A percentile compares a stretch with the other conserved stretches of the same genome.
phyloP scores from a whole-genome alignment of 2,888 invertebrate genomes.

The Eupithecia vulgata region DNA sequence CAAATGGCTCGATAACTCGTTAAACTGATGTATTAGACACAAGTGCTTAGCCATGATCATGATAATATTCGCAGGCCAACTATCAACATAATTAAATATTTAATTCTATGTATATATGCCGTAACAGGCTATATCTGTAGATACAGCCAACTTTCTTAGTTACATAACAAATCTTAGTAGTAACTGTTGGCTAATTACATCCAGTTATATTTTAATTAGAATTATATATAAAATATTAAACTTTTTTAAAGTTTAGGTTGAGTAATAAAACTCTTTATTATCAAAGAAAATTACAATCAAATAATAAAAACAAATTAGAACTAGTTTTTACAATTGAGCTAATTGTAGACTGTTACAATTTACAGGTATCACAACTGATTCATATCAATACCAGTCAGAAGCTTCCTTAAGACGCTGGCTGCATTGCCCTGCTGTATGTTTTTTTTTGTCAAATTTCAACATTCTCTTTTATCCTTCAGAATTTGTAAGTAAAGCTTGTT shows the following conservation, averaged over 20 bases:
- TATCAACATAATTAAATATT: neutral
- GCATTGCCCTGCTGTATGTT: too few species aligned
- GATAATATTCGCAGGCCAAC: conserved; percentile 36
- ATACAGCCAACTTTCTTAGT: neutral
- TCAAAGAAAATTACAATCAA: too few species aligned
- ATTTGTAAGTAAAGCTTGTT: neutral
- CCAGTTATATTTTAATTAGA: neutral
- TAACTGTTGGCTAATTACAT: neutral
- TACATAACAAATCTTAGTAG: neutral
- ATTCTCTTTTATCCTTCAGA: neutral
- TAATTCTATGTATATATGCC: neutral
- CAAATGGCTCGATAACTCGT: conserved; percentile 71
- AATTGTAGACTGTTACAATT: too few species aligned
- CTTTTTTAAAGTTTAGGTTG: too few species aligned
- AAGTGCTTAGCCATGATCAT: conserved; percentile 58
- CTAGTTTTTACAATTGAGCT: too few species aligned
- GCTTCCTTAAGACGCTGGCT: too few species aligned
- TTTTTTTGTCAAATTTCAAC: neutral
- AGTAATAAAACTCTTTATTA: too few species aligned
- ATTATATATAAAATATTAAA: too few species aligned
- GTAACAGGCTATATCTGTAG: neutral
- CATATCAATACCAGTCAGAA: too few species aligned
- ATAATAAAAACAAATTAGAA: too few species aligned
- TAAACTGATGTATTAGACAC: conserved; percentile 71
- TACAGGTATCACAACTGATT: too few species aligned